These are phyloP conservation scores for Hydrotaea diabolus DNA, from an alignment of 2,888 invertebrate species.

Conservation along the genomic window DNA sequence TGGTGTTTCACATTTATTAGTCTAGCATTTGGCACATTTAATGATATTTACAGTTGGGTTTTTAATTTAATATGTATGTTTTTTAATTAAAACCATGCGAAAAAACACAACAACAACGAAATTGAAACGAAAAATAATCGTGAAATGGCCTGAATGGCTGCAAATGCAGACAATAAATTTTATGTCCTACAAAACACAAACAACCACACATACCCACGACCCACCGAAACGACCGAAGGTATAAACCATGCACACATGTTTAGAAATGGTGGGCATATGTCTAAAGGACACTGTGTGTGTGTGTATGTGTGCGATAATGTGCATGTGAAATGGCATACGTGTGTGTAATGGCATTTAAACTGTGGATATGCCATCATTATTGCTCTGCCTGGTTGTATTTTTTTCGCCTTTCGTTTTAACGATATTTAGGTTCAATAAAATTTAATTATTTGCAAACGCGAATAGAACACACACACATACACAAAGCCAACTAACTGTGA, in stretches of 20 bases:
- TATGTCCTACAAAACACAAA: conserved; percentile 26
- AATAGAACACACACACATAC: not conserved
- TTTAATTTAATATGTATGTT: conserved; percentile 69
- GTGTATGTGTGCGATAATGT: not conserved
- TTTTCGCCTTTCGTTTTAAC: conserved; percentile 39
- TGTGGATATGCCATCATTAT: conserved; percentile 47
- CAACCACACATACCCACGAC: too few species aligned
- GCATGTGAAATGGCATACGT: not conserved
- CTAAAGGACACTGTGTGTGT: not conserved
- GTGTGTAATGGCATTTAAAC: conserved; percentile 20
- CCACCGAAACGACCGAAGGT: too few species aligned
- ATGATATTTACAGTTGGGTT: conserved; percentile 44
- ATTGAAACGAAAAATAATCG: conserved; percentile 4
- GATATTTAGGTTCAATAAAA: conserved; percentile 67
- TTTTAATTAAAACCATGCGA: conserved; percentile 74
- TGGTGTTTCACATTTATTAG: conserved; percentile 62
- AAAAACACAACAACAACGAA: conserved; percentile 38
- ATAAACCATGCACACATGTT: not conserved
- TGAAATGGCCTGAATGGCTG: conserved; percentile 69
- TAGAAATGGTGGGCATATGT: not conserved
- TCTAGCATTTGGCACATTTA: conserved; percentile 60
- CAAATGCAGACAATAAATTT: conserved; percentile 36
- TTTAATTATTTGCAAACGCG: conserved; percentile 65
- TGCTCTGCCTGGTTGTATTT: not conserved
- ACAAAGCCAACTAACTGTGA: not conserved